Evolutionary conservation across 2,113 vertebrate species (phyloP).

Genomic region (Onychostoma macrolepis): DNA sequence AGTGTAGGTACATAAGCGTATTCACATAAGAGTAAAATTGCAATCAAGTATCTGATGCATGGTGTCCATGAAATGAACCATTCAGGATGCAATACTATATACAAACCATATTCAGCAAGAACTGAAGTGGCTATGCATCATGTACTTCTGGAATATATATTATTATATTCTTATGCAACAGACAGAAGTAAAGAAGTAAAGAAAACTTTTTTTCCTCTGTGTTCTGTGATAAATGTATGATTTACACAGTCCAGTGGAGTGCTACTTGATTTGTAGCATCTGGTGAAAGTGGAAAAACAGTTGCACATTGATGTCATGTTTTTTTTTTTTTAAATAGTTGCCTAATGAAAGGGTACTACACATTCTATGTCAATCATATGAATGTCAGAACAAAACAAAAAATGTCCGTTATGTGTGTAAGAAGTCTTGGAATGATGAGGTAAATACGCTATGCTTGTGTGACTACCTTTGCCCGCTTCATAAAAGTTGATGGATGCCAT

Average conservation of each 20-base stretch:
- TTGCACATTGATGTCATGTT: background rate
- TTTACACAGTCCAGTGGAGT: background rate
- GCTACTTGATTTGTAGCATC: background rate
- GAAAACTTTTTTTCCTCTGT: background rate
- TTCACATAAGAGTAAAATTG: too few species aligned
- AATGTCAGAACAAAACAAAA: too few species aligned
- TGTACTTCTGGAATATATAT: background rate
- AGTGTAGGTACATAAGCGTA: too few species aligned
- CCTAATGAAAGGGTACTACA: background rate
- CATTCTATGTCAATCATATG: background rate
- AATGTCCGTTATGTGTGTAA: background rate
- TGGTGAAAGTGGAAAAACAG: background rate
- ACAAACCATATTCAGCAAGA: too few species aligned
- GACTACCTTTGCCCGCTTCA: background rate
- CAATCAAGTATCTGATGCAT: too few species aligned
- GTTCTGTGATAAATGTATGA: background rate
- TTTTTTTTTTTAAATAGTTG: background rate
- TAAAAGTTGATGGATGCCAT: background rate
- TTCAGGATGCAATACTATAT: too few species aligned
- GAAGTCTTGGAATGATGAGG: background rate
- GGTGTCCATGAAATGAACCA: too few species aligned
- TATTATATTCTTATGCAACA: background rate
- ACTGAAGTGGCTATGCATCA: background rate
- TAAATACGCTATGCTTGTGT: background rate
- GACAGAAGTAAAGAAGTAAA: background rate